phyloP scores from a whole-genome alignment of 2,797 vertebrate genomes.

The Taeniopygia guttata region DNA sequence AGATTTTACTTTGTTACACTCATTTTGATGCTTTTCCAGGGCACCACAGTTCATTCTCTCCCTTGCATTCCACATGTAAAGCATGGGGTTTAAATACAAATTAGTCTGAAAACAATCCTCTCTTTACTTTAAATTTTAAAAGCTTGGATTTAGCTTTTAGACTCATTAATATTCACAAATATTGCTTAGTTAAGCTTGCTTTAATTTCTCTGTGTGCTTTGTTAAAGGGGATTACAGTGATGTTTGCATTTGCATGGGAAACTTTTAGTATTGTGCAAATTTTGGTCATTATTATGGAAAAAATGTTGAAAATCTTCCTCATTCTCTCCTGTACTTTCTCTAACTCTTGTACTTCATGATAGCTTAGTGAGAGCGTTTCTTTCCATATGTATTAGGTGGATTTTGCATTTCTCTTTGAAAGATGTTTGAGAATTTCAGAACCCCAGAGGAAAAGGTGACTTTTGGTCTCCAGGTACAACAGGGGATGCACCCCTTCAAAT shows the following conservation, averaged over 20 bases:
- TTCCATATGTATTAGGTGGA: constrained; percentile 40
- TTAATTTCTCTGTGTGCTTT: constrained; percentile 78
- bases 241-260: constrained; percentile 74
- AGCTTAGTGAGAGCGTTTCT: background rate
- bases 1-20: background rate
- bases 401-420: constrained; percentile 7
- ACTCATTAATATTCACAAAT: constrained; percentile 78
- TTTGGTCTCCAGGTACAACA: background rate
- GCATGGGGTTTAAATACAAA: constrained; percentile 72
- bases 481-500: background rate
- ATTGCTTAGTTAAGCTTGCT: constrained; percentile 75
- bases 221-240: constrained; percentile 77
- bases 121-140: constrained; percentile 66
- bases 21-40: constrained; percentile 31
- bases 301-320: constrained; percentile 4
- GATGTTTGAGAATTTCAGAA: background rate
- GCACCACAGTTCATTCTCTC: constrained; percentile 13
- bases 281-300: constrained; percentile 59
- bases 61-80: constrained; percentile 63
- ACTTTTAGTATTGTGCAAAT: constrained; percentile 71
- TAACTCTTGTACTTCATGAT: constrained; percentile 1
- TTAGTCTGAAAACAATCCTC: constrained; percentile 75
- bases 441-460: background rate
- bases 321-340: background rate
- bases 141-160: constrained; percentile 74